phyloP scores from a whole-genome alignment of 2,797 vertebrate genomes.

The Halcyon smyrnensis region DNA sequence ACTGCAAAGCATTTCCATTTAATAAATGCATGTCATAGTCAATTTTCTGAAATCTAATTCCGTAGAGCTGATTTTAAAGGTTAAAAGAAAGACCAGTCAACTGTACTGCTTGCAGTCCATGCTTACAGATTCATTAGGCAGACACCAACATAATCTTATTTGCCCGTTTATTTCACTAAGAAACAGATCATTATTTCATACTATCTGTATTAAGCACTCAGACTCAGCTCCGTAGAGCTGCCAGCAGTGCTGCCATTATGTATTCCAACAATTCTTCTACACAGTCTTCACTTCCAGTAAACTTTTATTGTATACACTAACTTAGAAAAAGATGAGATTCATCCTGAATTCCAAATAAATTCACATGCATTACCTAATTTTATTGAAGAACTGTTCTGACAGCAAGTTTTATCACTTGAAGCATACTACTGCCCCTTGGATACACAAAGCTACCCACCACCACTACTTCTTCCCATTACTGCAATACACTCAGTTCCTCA shows the following conservation, averaged over 20 bases:
- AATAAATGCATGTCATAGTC: neutral
- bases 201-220: constrained; percentile 39
- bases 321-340: constrained; percentile 22
- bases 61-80: neutral
- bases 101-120: neutral
- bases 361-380: constrained; percentile 26
- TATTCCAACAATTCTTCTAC: constrained; percentile 46
- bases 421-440: constrained; percentile 65
- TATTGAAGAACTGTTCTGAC: constrained; percentile 38
- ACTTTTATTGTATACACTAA: constrained; percentile 49
- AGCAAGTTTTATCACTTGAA: constrained; percentile 68
- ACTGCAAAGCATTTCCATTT: neutral
- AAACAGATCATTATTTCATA: constrained; percentile 32
- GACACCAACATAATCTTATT: neutral
- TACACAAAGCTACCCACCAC: neutral
- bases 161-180: constrained; percentile 14
- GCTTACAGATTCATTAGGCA: neutral
- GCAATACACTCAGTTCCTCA: constrained; percentile 7
- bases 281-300: constrained; percentile 35
- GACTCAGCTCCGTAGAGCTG: constrained; percentile 27
- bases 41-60: neutral
- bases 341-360: constrained; percentile 68
- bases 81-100: neutral
- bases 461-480: neutral
- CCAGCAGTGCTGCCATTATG: constrained; percentile 4